phyloP scores from a whole-genome alignment of 2,888 invertebrate species.

The Philhelius pedissequus region DNA sequence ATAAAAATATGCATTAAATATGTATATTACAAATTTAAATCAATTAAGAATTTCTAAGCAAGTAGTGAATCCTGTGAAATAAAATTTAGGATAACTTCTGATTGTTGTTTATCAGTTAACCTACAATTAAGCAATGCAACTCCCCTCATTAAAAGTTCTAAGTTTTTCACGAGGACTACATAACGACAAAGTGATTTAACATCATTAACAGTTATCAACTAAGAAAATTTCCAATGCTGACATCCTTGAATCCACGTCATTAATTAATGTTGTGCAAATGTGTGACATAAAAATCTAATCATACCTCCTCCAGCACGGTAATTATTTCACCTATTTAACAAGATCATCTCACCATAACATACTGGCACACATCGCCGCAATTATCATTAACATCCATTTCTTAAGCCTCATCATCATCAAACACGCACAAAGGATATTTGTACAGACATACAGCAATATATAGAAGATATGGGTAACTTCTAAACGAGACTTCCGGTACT shows the following conservation, averaged over 20 bases:
- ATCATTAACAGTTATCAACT: background rate
- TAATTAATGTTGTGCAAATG: background rate
- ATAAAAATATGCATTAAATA: conserved; percentile 38
- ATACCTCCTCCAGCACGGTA: conserved; percentile 38
- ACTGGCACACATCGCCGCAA: conserved; percentile 15
- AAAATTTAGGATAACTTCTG: too few relatives aligned
- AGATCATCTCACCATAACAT: conserved; percentile 47
- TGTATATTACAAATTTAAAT: conserved; percentile 1
- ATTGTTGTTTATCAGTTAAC: too few relatives aligned
- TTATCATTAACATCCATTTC: conserved; percentile 30
- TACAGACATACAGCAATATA: background rate
- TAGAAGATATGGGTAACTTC: conserved; percentile 18
- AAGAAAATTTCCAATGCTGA: background rate
- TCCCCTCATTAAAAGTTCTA: too few relatives aligned
- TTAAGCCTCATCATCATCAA: conserved; percentile 28
- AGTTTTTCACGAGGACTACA: too few relatives aligned
- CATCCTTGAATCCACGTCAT: background rate
- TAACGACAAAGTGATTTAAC: too few relatives aligned
- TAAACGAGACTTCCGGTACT: conserved; percentile 52
- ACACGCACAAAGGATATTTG: conserved; percentile 50
- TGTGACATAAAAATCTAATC: conserved; percentile 61
- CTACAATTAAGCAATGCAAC: too few relatives aligned
- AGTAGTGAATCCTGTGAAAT: too few relatives aligned
- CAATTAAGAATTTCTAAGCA: too few relatives aligned
- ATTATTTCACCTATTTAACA: conserved; percentile 68